Percentiles rank a stretch among this genome's conserved stretches.
These are phyloP conservation scores for Autographa gamma DNA, from an alignment of 2,888 invertebrate genomes.

Conservation along the genomic window DNA sequence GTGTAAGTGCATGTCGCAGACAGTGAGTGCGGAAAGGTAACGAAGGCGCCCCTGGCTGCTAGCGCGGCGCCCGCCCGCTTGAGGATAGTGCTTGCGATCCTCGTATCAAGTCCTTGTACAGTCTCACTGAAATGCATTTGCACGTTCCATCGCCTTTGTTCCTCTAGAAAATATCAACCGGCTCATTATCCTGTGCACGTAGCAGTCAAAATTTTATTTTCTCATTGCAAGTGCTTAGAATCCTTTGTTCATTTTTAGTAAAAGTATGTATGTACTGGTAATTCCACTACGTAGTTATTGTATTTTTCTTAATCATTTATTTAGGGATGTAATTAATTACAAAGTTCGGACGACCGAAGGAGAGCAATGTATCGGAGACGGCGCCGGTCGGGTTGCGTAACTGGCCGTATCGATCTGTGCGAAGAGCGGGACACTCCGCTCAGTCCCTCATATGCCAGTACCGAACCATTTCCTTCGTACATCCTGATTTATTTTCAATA, in stretches of 20 bases:
- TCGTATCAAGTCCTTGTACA: constrained; percentile 62
- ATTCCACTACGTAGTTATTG: constrained; percentile 25
- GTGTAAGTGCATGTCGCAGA: constrained; percentile 82
- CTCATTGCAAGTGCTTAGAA: constrained; percentile 34
- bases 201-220: constrained; percentile 42
- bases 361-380: constrained; percentile 70
- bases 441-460: constrained; percentile 71
- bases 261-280: constrained; percentile 24
- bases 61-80: constrained; percentile 61
- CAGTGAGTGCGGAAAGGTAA: constrained; percentile 78
- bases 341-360: constrained; percentile 48
- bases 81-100: constrained; percentile 73
- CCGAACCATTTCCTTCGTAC: constrained; percentile 64
- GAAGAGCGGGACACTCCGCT: constrained; percentile 76
- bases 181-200: constrained; percentile 59
- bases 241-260: constrained; percentile 45
- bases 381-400: constrained; percentile 86
- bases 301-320: constrained; percentile 21
- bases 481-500: constrained; percentile 43
- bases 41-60: constrained; percentile 54
- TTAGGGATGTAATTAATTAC: constrained; percentile 39
- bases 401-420: constrained; percentile 85
- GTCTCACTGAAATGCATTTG: constrained; percentile 65
- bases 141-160: constrained; percentile 77
- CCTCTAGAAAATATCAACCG: constrained; percentile 55